Evolutionary conservation across 2,888 invertebrate genomes (phyloP).

Genomic region (Habroteleia sp.): DNA sequence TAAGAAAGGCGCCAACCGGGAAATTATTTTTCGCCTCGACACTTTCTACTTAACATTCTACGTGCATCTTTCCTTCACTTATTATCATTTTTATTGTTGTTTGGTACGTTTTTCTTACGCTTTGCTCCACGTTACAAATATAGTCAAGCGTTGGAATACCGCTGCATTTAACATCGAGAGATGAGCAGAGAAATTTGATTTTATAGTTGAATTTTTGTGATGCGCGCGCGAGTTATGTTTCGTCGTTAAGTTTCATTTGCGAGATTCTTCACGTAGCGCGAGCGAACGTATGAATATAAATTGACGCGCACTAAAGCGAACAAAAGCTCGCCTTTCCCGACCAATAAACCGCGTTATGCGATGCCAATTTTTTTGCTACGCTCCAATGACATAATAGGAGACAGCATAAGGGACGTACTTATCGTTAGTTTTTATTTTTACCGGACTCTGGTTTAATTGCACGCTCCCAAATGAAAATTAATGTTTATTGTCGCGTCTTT

Average conservation of each 20-base stretch:
- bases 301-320: conserved; percentile 47
- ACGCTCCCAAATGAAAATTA: conserved; percentile 33
- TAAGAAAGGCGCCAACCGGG: no score
- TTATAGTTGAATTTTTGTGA: conserved; percentile 1
- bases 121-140: no score
- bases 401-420: conserved; percentile 29
- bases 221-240: conserved; percentile 4
- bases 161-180: background rate
- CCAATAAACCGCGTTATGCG: conserved; percentile 55
- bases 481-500: conserved; percentile 9
- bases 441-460: conserved; percentile 28
- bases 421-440: conserved; percentile 43
- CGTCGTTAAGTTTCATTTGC: conserved; percentile 48
- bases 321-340: conserved; percentile 55
- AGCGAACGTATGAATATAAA: conserved; percentile 47
- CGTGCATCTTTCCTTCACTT: no score
- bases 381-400: conserved; percentile 21
- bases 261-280: conserved; percentile 40
- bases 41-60: no score
- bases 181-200: conserved; percentile 13
- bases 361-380: conserved; percentile 29
- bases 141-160: no score
- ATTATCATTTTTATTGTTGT: no score
- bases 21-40: no score
- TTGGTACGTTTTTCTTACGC: no score